Evolutionary conservation across 2,113 vertebrate species (phyloP).

Genomic region (Oostethus manadensis): DNA sequence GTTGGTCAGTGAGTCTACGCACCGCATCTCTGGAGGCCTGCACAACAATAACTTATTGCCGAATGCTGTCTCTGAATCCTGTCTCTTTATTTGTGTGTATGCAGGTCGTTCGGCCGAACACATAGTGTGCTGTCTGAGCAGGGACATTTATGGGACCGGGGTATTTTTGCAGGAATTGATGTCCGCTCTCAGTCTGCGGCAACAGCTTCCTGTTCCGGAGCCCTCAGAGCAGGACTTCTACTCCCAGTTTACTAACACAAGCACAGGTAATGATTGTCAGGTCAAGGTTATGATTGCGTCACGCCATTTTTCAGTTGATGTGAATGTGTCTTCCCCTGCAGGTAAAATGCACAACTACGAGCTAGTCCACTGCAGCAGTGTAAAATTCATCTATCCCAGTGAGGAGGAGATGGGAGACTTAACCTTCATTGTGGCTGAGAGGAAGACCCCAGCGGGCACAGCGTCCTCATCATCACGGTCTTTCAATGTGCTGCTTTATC

Average conservation of each 20-base stretch:
- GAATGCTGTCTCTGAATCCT: neutral
- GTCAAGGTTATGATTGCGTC: neutral
- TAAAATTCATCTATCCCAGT: constrained; percentile 95
- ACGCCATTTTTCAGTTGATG: neutral
- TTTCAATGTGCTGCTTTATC: constrained; percentile 88
- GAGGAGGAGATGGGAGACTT: constrained; percentile 97
- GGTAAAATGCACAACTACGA: constrained; percentile 98
- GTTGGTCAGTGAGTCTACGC: constrained; percentile 73
- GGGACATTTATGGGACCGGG: constrained; percentile 89
- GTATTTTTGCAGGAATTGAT: constrained; percentile 94
- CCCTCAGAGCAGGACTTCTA: constrained; percentile 93
- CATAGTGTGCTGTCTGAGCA: constrained; percentile 85
- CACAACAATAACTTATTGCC: neutral
- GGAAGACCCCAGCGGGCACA: constrained; percentile 68
- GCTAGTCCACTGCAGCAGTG: constrained; percentile 91
- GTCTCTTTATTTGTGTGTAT: neutral
- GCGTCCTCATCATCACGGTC: constrained; percentile 55
- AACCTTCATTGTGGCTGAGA: constrained; percentile 88
- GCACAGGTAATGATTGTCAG: constrained; percentile 70
- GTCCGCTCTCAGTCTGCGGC: constrained; percentile 83
- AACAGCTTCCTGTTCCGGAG: constrained; percentile 86
- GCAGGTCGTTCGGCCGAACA: constrained; percentile 74
- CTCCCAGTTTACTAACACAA: constrained; percentile 89
- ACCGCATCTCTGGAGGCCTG: neutral
- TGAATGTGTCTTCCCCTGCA: constrained; percentile 48